These are phyloP conservation scores for Anthoscopus minutus DNA, from an alignment of 2,113 vertebrate genomes.

Conservation along the genomic window DNA sequence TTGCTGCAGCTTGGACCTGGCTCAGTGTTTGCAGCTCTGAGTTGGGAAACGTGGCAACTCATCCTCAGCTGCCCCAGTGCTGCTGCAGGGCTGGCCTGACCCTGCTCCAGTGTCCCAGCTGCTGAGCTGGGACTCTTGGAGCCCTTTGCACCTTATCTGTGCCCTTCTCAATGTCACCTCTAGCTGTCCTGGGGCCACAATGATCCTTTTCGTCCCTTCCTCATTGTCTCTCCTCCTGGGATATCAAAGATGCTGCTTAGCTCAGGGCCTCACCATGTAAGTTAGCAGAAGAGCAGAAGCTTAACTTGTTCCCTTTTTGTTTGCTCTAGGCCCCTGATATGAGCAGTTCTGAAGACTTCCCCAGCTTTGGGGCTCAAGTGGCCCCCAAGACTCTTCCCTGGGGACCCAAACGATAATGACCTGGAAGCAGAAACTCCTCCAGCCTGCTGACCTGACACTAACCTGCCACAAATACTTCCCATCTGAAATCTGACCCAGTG, in stretches of 20 bases:
- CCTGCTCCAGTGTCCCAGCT: not conserved
- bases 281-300: not conserved
- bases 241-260: not conserved
- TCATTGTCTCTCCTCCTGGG: not conserved
- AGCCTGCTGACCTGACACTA: constrained; percentile 67
- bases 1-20: not conserved
- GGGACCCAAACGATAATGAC: constrained; percentile 96
- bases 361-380: constrained; percentile 95
- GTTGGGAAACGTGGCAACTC: not conserved
- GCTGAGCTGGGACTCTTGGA: not conserved
- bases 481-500: constrained; percentile 66
- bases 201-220: not conserved
- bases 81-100: not conserved
- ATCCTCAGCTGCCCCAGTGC: not conserved
- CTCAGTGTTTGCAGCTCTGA: not conserved
- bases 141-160: not conserved
- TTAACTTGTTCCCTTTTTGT: constrained; percentile 47
- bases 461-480: constrained; percentile 60
- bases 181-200: not conserved
- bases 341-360: constrained; percentile 98
- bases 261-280: not conserved
- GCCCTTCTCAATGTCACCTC: not conserved
- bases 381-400: constrained; percentile 88
- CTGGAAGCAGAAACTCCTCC: constrained; percentile 61
- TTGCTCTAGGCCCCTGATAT: constrained; percentile 90